phyloP scores from a whole-genome alignment of 1,140 invertebrate species.

The Zaprionus taronus region DNA sequence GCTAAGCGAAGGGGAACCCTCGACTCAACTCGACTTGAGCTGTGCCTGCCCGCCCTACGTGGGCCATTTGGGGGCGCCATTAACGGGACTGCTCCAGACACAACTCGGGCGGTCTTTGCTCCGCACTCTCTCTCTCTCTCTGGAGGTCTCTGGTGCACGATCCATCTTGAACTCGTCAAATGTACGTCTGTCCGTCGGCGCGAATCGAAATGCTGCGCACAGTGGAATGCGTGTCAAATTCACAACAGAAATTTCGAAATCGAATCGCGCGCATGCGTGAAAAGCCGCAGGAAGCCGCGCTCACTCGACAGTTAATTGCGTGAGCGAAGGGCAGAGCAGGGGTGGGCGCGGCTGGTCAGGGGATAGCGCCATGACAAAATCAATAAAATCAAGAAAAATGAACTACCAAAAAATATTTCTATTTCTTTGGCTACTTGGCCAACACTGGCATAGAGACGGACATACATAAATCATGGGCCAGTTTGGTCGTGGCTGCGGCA shows the following conservation, averaged over 20 bases:
- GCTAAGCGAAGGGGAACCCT: constrained; percentile 27
- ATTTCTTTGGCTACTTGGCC: constrained; percentile 44
- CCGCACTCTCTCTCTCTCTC: neutral
- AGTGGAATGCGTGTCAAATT: constrained; percentile 72
- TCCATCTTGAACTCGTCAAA: constrained; percentile 64
- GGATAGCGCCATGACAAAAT: constrained; percentile 53
- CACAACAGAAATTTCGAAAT: constrained; percentile 41
- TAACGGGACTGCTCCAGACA: constrained; percentile 21
- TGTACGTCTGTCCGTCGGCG: constrained; percentile 47
- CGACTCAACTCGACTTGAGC: constrained; percentile 13
- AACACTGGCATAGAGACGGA: constrained; percentile 24
- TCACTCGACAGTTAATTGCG: constrained; percentile 33
- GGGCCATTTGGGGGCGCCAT: constrained; percentile 22
- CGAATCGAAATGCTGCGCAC: constrained; percentile 71
- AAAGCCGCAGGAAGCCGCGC: constrained; percentile 68
- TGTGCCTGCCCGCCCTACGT: constrained; percentile 6
- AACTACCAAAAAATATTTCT: constrained; percentile 16
- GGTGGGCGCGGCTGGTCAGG: neutral
- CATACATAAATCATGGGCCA: constrained; percentile 78
- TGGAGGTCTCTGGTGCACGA: constrained; percentile 34
- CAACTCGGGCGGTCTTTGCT: constrained; percentile 43
- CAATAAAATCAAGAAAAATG: constrained; percentile 52
- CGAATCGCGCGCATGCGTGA: constrained; percentile 70
- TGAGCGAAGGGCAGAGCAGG: constrained; percentile 19
- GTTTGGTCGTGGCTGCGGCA: constrained; percentile 50